These are phyloP conservation scores for Vidua macroura DNA, from an alignment of 2,113 vertebrate genomes.

Conservation along the genomic window DNA sequence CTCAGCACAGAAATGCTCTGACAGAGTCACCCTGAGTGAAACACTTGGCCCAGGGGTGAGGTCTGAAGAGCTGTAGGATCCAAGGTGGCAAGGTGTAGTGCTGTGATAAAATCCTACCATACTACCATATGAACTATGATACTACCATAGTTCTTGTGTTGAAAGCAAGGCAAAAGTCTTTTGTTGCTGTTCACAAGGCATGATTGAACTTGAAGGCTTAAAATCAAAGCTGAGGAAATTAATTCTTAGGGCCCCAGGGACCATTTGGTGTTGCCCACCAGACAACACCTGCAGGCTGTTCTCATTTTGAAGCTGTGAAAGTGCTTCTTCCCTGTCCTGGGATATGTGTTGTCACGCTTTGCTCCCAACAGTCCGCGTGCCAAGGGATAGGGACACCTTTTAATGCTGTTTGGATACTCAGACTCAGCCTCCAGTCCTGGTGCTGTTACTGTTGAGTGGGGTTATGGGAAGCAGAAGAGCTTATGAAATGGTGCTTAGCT, in stretches of 20 bases:
- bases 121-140: no score
- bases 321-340: background rate
- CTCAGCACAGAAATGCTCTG: background rate
- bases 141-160: background rate
- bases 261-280: background rate
- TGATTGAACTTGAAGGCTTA: background rate
- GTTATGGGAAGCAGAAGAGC: background rate
- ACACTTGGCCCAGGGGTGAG: background rate
- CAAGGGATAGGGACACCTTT: background rate
- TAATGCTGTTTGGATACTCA: background rate
- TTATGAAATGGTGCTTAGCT: background rate
- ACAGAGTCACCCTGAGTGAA: background rate
- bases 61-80: background rate
- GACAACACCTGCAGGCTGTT: background rate
- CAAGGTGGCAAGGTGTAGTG: background rate
- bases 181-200: background rate
- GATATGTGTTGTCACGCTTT: accelerated
- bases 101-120: background rate
- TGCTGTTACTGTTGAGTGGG: background rate
- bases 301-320: background rate
- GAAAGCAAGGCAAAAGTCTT: background rate
- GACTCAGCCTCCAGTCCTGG: background rate
- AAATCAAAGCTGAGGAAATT: background rate
- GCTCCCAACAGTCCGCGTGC: background rate
- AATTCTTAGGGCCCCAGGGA: background rate